These are phyloP conservation scores for Theristus sp. DNA, from an alignment of 2,888 invertebrate genomes.

Conservation along the genomic window DNA sequence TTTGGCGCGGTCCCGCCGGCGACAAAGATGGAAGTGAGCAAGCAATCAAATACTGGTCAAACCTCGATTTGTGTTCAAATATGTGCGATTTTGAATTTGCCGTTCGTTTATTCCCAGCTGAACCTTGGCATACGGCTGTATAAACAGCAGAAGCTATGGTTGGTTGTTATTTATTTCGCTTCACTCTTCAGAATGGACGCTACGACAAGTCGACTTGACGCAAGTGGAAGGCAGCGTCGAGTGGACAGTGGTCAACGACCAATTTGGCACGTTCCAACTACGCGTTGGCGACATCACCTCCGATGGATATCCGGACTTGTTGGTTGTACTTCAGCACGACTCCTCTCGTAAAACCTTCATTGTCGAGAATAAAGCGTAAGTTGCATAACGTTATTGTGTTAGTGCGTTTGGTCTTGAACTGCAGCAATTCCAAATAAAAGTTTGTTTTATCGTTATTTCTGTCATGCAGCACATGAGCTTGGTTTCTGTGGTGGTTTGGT, in stretches of 20 bases:
- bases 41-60: too few relatives aligned
- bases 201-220: background rate
- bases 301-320: background rate
- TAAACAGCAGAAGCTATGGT: background rate
- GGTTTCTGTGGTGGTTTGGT: too few relatives aligned
- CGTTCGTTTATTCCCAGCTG: too few relatives aligned
- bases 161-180: background rate
- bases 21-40: background rate
- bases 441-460: too few relatives aligned
- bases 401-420: too few relatives aligned
- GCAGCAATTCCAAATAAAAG: too few relatives aligned
- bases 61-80: too few relatives aligned
- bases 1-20: background rate
- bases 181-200: background rate
- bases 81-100: too few relatives aligned
- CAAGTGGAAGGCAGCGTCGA: background rate
- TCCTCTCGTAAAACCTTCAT: background rate
- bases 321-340: background rate
- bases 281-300: background rate
- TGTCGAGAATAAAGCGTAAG: too few relatives aligned
- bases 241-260: background rate
- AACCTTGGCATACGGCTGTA: background rate
- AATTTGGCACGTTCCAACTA: background rate
- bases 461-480: too few relatives aligned
- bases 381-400: too few relatives aligned